Evolutionary conservation across 2,113 vertebrate species (phyloP).

Genomic region (Anhinga rufa): DNA sequence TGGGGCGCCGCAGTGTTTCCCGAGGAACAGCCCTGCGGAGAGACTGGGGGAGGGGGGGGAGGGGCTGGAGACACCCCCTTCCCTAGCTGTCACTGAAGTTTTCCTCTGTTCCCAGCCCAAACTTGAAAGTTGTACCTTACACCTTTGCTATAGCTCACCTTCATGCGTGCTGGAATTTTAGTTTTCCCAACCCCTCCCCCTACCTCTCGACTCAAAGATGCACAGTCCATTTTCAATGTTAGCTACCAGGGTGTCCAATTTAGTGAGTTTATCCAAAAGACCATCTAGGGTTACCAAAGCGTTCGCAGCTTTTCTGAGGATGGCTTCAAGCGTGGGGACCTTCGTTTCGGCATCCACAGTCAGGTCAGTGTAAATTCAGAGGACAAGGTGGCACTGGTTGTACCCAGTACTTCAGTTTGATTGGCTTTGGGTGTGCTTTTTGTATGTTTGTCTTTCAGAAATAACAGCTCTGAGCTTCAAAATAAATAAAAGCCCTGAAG

Average conservation of each 20-base stretch:
- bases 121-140: neutral
- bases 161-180: rapidly evolving
- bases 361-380: neutral
- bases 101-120: neutral
- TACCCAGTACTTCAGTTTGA: neutral
- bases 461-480: neutral
- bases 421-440: neutral
- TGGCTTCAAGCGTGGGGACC: neutral
- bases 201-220: neutral
- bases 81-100: neutral
- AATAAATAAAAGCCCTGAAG: neutral
- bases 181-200: neutral
- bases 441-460: neutral
- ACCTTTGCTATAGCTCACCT: neutral
- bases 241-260: rapidly evolving
- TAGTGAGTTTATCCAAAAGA: neutral
- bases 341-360: neutral
- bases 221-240: rapidly evolving
- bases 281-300: neutral
- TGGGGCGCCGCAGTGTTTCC: neutral
- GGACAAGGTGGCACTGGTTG: neutral
- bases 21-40: no score
- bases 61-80: no score
- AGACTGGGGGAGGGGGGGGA: no score
- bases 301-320: neutral